Evolutionary conservation across 2,797 vertebrate species (phyloP).

Genomic region (Sciaenops ocellatus): DNA sequence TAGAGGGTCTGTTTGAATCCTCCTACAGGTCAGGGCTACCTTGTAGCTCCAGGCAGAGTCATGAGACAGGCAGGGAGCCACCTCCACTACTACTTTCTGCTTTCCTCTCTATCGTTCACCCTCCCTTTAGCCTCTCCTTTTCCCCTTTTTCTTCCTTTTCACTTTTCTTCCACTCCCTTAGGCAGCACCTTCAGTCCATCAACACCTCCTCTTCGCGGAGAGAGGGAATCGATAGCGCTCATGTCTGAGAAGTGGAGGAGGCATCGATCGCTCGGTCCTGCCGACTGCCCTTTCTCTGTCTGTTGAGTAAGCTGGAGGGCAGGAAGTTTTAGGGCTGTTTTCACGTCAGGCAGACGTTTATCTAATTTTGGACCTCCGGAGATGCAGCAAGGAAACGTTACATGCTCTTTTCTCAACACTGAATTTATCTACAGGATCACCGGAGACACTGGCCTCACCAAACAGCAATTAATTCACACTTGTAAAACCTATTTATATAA

Average conservation of each 20-base stretch:
- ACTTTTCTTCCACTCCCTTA: constrained; percentile 56
- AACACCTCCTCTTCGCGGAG: constrained; percentile 61
- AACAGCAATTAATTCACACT: neutral
- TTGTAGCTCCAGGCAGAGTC: constrained; percentile 18
- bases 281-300: constrained; percentile 52
- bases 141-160: constrained; percentile 19
- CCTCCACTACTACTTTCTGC: constrained; percentile 15
- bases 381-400: constrained; percentile 5
- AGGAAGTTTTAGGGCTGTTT: constrained; percentile 43
- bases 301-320: constrained; percentile 32
- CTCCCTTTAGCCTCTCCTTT: constrained; percentile 10
- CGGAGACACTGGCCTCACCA: neutral
- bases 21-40: constrained; percentile 6
- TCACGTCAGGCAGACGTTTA: constrained; percentile 43
- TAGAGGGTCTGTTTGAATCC: constrained; percentile 14
- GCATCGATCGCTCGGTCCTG: constrained; percentile 52
- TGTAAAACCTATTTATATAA: neutral
- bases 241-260: constrained; percentile 45
- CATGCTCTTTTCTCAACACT: neutral
- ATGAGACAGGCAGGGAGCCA: neutral
- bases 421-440: constrained; percentile 9
- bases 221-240: constrained; percentile 57
- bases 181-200: constrained; percentile 62
- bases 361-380: constrained; percentile 49
- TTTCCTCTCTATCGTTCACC: constrained; percentile 3